Conservation (phyloP, 2,113 vertebrate genomes). For the Catharus bicknelli region DNA sequence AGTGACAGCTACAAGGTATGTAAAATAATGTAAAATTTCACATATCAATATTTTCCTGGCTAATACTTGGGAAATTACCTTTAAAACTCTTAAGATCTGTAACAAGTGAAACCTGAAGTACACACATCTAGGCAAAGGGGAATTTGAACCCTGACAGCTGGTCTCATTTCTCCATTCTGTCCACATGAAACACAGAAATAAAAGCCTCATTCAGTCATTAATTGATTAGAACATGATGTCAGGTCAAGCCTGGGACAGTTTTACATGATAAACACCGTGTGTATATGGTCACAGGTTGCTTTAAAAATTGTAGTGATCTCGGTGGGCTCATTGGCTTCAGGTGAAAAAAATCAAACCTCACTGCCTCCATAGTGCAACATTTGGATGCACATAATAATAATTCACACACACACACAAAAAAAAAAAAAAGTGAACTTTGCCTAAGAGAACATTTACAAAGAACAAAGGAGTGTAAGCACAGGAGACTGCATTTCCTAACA, state of each 20-base stretch:
- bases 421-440: neutral
- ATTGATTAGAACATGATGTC: neutral
- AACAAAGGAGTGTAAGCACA: neutral
- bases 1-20: neutral
- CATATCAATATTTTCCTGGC: neutral
- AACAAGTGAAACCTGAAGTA: neutral
- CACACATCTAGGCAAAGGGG: neutral
- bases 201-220: neutral
- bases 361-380: neutral
- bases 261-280: neutral
- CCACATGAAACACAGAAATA: neutral
- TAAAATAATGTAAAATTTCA: constrained; percentile 9
- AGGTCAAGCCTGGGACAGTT: neutral
- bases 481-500: neutral
- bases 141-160: neutral
- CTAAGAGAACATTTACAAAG: neutral
- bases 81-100: neutral
- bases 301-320: neutral
- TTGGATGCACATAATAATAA: neutral
- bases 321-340: neutral
- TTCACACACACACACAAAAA: neutral
- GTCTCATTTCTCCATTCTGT: neutral
- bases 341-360: neutral
- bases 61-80: neutral
- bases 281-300: neutral